Evolutionary conservation across 1,140 invertebrate genomes (phyloP), one percentile per base, ranked within the genome.

Genomic region (Dinoponera quadriceps): DNA sequence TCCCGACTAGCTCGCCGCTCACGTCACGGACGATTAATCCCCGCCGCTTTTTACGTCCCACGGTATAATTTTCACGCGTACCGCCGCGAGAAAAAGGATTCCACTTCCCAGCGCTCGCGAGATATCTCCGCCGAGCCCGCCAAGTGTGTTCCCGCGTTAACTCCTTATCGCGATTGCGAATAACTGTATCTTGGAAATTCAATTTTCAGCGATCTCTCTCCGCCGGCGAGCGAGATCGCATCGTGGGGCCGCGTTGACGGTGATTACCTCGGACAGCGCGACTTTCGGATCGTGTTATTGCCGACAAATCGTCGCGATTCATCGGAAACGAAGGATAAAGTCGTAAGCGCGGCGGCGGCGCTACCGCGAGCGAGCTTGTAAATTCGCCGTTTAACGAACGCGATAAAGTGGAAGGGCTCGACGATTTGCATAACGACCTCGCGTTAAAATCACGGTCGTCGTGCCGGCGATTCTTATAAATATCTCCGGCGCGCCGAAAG

Each of bases 371-470:
- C 38, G 38, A 59, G 55, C 55, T 25, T 25, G 68, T 81, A 73
- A 81, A 49, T 25, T 73, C 68, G 29, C 84, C 48, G 44, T 29
- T 68, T 72, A 85, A 55, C 27, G 29, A 71, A 48, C n/a, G 54
- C 59, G 68, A 86, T 73, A 84, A 86, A 86, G 11, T 16, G 59
- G 55, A 80, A 84, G 86, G 81, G 9, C 73, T 59, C 54, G 44
- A 9, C 18, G 57, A 87, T 88, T 84, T 81, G 63, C 85, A 84
- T 84, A 84, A 84, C 55, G 82, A 75, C 85, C 85, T 88, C 71
- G 73, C 11, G 18, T 78, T 84, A 80, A 88, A 87, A 86, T 88
- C 86, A 88, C 69, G 86, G 86, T 87, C 85, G 69, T 54, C 48
- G 62, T 49, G 48, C 27, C 38, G 86, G 48, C 60, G 48, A 54